A percentile compares a stretch with the other conserved stretches of the same genome.
These are phyloP conservation scores for Macrosoma leucophasiata DNA, from an alignment of 2,888 invertebrate genomes.

Conservation along the genomic window DNA sequence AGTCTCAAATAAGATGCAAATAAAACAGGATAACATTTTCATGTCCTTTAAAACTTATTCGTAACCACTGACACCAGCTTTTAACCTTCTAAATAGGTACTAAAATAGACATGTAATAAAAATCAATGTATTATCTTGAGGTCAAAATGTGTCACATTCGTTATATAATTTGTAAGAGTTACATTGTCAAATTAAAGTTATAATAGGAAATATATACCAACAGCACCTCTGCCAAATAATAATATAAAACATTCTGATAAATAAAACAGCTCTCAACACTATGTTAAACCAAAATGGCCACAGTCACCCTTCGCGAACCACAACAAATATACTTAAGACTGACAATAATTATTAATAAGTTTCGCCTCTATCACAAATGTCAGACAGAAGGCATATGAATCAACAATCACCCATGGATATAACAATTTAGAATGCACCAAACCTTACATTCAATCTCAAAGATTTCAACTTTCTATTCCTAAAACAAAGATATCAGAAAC, in stretches of 20 bases:
- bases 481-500: too few relatives aligned
- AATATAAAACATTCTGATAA: conserved; percentile 25
- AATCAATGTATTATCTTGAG: too few relatives aligned
- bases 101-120: too few relatives aligned
- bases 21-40: too few relatives aligned
- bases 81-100: too few relatives aligned
- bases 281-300: conserved; percentile 55
- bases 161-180: too few relatives aligned
- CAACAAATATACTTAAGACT: conserved; percentile 18
- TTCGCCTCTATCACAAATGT: too few relatives aligned
- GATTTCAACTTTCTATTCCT: conserved; percentile 24
- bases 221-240: conserved; percentile 43
- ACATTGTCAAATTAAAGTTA: too few relatives aligned
- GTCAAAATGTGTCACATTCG: too few relatives aligned
- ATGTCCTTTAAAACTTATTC: too few relatives aligned
- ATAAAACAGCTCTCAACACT: conserved; percentile 32
- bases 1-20: too few relatives aligned
- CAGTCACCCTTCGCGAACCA: conserved; percentile 35
- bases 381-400: conserved; percentile 7
- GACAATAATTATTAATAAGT: conserved; percentile 23
- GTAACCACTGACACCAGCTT: too few relatives aligned
- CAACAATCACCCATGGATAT: conserved; percentile 24
- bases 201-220: neutral
- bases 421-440: conserved; percentile 39
- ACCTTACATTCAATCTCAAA: conserved; percentile 38